Evolutionary conservation across 2,797 vertebrate genomes (phyloP).

Genomic region (Chromis chromis): DNA sequence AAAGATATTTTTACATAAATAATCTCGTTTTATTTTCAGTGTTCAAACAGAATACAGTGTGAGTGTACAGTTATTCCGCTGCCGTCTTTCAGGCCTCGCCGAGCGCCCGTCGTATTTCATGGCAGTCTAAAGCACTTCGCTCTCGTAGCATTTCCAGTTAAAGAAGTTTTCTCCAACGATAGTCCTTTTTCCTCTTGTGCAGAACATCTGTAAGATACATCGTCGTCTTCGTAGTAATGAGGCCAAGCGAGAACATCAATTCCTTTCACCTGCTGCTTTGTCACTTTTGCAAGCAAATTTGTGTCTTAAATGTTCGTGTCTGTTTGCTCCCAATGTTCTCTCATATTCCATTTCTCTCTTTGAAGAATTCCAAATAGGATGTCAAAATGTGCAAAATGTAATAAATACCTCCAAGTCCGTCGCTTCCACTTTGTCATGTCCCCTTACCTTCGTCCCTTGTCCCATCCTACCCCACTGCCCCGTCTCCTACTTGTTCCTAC

Average conservation of each 20-base stretch:
- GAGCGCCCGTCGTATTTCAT: slow-evolving; percentile 24
- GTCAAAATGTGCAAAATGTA: slow-evolving; percentile 90
- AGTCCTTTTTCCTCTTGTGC: slow-evolving; percentile 28
- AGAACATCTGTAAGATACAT: slow-evolving; percentile 22
- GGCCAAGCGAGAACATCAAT: slow-evolving; percentile 39
- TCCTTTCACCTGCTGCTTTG: slow-evolving; percentile 68
- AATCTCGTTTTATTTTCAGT: slow-evolving; percentile 85
- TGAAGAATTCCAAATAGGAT: slow-evolving; percentile 68
- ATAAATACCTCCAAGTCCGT: slow-evolving; percentile 76
- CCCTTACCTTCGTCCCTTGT: slow-evolving; percentile 32
- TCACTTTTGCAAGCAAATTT: slow-evolving; percentile 53
- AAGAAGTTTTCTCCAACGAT: slow-evolving; percentile 26
- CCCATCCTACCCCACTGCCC: slow-evolving; percentile 44
- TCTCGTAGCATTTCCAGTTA: slow-evolving; percentile 57
- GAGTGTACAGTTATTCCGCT: slow-evolving; percentile 83
- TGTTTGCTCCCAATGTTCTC: slow-evolving; percentile 38
- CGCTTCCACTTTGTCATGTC: slow-evolving; percentile 46
- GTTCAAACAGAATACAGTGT: slow-evolving; percentile 94
- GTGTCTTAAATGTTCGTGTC: slow-evolving; percentile 37
- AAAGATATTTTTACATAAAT: slow-evolving; percentile 89
- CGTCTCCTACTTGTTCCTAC: slow-evolving; percentile 70
- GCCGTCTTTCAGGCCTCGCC: slow-evolving; percentile 39
- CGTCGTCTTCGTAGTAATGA: slow-evolving; percentile 27
- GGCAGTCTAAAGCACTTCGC: slow-evolving; percentile 49
- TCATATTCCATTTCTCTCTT: slow-evolving; percentile 31